These are phyloP conservation scores for Coryphaenoides rupestris DNA, from an alignment of 2,113 vertebrate species.

Conservation along the genomic window DNA sequence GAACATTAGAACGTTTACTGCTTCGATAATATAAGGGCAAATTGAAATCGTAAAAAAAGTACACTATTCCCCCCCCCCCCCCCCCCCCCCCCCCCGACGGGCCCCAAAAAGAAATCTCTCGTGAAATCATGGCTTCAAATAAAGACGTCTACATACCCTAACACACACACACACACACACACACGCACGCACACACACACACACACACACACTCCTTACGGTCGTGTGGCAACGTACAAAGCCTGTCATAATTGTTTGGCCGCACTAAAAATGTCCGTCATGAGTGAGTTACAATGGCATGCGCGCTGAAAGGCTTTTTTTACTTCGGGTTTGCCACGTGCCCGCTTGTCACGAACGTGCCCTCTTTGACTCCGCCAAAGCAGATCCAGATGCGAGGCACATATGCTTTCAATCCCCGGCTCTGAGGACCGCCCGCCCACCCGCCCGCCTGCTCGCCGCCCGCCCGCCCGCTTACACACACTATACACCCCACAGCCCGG, in stretches of 20 bases:
- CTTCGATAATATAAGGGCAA: too few relatives aligned
- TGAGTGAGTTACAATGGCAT: constrained; percentile 48
- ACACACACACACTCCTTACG: too few relatives aligned
- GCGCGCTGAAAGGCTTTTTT: constrained; percentile 47
- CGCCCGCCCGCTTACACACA: too few relatives aligned
- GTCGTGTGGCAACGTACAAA: constrained; percentile 1
- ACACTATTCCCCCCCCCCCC: too few relatives aligned
- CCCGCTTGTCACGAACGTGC: constrained; percentile 61
- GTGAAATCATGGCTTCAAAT: too few relatives aligned
- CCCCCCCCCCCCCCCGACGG: too few relatives aligned
- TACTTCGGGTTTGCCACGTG: constrained; percentile 67
- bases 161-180: too few relatives aligned
- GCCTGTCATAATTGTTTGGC: constrained; percentile 40
- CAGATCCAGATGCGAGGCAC: constrained; percentile 66
- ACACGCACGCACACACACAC: too few relatives aligned
- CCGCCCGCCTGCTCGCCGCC: constrained; percentile 49
- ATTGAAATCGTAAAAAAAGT: too few relatives aligned
- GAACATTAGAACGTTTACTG: too few relatives aligned
- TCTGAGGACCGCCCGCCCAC: constrained; percentile 43
- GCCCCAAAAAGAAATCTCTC: too few relatives aligned
- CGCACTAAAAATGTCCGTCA: constrained; percentile 45
- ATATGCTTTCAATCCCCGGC: constrained; percentile 60
- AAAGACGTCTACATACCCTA: too few relatives aligned
- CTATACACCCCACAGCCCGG: constrained; percentile 34
- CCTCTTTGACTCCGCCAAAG: constrained; percentile 56